phyloP scores from a whole-genome alignment of 2,888 invertebrate genomes.

The Agrotis exclamationis region DNA sequence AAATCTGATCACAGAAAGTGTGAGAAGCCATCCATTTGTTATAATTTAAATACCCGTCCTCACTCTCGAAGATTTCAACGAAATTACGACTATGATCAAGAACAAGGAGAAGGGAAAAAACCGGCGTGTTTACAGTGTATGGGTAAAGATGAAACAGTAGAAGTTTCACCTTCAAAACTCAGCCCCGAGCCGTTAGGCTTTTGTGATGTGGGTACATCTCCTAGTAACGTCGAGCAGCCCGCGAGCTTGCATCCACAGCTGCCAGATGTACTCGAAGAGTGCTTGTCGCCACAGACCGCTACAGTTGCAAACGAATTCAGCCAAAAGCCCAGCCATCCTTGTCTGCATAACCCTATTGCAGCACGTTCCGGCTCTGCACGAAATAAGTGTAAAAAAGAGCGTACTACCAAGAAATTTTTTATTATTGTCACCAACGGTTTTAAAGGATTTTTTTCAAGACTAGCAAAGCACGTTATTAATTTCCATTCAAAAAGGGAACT shows the following conservation, averaged over 20 bases:
- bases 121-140: not conserved
- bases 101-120: not conserved
- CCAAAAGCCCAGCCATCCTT: not conserved
- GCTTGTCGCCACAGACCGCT: not conserved
- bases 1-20: not conserved
- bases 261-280: not conserved
- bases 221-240: conserved; percentile 10
- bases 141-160: conserved; percentile 46
- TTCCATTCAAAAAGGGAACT: conserved; percentile 10
- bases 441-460: conserved; percentile 12
- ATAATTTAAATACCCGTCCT: conserved; percentile 27
- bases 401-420: conserved; percentile 1
- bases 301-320: not conserved
- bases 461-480: conserved; percentile 15
- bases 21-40: conserved; percentile 19
- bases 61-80: not conserved
- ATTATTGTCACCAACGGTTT: not conserved
- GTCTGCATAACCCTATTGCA: not conserved
- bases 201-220: conserved; percentile 40
- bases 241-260: not conserved
- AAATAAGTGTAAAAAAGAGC: conserved; percentile 1
- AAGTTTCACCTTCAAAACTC: conserved; percentile 51
- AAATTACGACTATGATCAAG: not conserved
- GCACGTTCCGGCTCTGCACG: not conserved
- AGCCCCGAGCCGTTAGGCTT: conserved; percentile 12